Percentiles rank a stretch among this genome's conserved stretches.
Evolutionary conservation across 2,113 vertebrate genomes (phyloP).

Genomic region (Pygoscelis adeliae): DNA sequence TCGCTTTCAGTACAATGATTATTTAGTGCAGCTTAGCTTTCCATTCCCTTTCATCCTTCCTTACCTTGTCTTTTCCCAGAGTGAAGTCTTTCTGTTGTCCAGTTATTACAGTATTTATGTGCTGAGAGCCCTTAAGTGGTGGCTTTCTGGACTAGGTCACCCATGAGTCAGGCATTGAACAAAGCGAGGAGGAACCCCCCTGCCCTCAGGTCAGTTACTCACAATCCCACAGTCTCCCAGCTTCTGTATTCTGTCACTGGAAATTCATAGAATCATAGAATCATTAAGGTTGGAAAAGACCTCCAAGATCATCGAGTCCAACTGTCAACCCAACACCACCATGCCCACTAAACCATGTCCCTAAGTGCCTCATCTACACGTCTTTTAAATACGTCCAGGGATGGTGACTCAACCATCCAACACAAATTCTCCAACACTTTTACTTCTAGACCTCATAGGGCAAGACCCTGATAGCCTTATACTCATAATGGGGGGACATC

Average conservation of each 20-base stretch:
- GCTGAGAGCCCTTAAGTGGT: not conserved
- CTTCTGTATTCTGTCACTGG: not conserved
- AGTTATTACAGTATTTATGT: not conserved
- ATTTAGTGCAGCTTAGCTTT: not conserved
- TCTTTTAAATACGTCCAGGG: no score
- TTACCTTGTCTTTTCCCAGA: not conserved
- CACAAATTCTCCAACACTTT: not conserved
- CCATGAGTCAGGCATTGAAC: not conserved
- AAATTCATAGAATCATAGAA: not conserved
- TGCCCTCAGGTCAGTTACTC: not conserved
- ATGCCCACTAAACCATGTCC: no score
- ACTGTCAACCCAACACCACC: no score
- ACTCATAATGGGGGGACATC: not conserved
- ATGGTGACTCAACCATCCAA: no score
- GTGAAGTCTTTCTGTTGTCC: not conserved
- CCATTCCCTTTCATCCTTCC: not conserved
- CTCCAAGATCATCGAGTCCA: no score
- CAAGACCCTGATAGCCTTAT: not conserved
- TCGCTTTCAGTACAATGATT: not conserved
- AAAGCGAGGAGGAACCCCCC: not conserved
- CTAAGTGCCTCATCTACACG: no score
- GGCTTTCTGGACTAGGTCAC: not conserved
- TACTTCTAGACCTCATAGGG: not conserved
- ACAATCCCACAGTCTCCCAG: rapidly evolving
- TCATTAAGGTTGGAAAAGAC: no score